phyloP scores from a whole-genome alignment of 2,797 vertebrate genomes.

The Avahi laniger region DNA sequence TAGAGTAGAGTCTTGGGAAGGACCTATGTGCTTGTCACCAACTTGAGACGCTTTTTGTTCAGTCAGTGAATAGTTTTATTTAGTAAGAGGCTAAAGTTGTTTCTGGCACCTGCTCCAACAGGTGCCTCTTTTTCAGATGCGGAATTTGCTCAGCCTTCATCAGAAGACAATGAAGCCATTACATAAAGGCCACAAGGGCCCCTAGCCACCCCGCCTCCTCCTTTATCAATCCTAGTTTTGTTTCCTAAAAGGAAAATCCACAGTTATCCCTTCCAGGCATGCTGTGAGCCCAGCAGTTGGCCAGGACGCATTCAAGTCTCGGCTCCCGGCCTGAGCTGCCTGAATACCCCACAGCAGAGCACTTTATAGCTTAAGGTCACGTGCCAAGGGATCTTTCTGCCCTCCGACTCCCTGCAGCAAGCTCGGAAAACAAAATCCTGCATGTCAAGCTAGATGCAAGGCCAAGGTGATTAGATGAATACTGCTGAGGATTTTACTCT shows the following conservation, averaged over 20 bases:
- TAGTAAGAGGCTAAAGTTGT: not conserved
- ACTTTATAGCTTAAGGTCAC: not conserved
- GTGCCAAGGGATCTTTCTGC: not conserved
- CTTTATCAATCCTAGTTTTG: not conserved
- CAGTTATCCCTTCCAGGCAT: not conserved
- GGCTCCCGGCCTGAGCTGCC: not conserved
- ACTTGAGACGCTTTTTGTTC: not conserved
- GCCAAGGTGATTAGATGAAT: not conserved
- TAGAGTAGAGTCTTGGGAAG: not conserved
- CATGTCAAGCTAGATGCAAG: not conserved
- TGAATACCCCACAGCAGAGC: not conserved
- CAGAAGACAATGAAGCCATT: not conserved
- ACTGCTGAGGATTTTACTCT: not conserved
- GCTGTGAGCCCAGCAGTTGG: not conserved
- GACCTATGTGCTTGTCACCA: not conserved
- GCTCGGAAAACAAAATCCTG: not conserved
- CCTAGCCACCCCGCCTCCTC: fast-evolving
- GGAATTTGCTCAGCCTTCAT: not conserved
- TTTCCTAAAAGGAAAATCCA: not conserved
- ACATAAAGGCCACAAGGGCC: not conserved
- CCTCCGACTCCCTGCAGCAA: not conserved
- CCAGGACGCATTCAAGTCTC: not conserved
- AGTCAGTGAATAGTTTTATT: not conserved
- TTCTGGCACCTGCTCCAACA: not conserved
- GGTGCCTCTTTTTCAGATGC: not conserved